Percentiles rank a stretch among this genome's conserved stretches.
Evolutionary conservation across 2,888 invertebrate genomes (phyloP).

Genomic region (Zaprionus bogoriensis): DNA sequence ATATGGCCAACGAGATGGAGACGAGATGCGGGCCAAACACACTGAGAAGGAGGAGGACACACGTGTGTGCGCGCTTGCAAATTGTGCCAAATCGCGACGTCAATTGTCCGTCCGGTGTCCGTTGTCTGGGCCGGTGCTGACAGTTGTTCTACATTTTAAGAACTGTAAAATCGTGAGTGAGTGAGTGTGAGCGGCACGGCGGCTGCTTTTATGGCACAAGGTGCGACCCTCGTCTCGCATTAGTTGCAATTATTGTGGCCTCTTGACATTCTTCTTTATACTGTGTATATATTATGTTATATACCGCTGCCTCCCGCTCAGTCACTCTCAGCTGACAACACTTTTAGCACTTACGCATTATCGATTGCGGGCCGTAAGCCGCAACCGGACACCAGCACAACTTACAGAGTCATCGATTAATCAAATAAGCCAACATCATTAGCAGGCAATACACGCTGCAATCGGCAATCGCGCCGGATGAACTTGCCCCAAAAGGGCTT

Average conservation of each 20-base stretch:
- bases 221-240: constrained; percentile 66
- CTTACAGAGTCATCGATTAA: constrained; percentile 59
- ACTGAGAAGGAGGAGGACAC: constrained; percentile 52
- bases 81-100: constrained; percentile 20
- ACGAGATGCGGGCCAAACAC: constrained; percentile 30
- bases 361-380: constrained; percentile 54
- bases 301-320: too few species aligned
- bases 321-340: too few species aligned
- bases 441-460: constrained; percentile 12
- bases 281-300: neutral
- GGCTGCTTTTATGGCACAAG: constrained; percentile 62
- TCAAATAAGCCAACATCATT: constrained; percentile 46
- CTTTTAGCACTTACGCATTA: constrained; percentile 56
- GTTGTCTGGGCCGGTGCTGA: constrained; percentile 21
- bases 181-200: too few species aligned
- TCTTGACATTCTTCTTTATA: constrained; percentile 76
- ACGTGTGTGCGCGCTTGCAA: constrained; percentile 41
- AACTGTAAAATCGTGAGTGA: too few species aligned
- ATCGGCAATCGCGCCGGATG: constrained; percentile 21
- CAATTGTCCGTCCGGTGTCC: neutral
- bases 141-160: constrained; percentile 49
- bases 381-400: too few species aligned
- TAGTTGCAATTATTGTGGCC: constrained; percentile 77
- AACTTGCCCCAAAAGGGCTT: constrained; percentile 72
- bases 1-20: neutral